Base-by-base conservation (phyloP, 2,113 vertebrate species). In the Ciconia maguari region DNA sequence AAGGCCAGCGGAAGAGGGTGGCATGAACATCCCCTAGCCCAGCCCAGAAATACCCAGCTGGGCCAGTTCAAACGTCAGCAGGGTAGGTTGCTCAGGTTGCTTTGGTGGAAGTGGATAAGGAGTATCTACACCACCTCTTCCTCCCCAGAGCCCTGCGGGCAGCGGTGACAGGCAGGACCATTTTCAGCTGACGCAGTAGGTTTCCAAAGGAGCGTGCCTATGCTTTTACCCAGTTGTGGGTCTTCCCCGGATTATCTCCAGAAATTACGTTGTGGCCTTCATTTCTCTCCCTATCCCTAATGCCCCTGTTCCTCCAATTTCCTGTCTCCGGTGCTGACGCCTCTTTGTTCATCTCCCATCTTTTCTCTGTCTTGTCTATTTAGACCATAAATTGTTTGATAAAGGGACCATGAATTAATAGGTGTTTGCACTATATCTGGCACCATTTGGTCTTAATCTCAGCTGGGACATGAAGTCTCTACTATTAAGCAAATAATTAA, bases 341-440 rank as follows among this genome's bases (percentile, higher is more conserved):
- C 48, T 96, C 94, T 95, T 97, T 96, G 91, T 95, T 96, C 95
- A 83, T 91, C 71, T 94, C 94, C 93, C 96, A 96, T 95, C 93
- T 94, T 96, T 97, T 96, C 95, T 95, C 95, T 81, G 89, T 86
- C 97, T 91, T 96, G 94, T 96, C 95, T 97, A 90, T 90, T 97
- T 92, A 94, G 91, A 88, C 66, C 0, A 5, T 86, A 95, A 96
- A 91, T 95, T 96, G 84, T 93, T 96, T 97, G 95, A 95, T 95
- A 95, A 97, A 97, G 75, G 89, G 96, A 95, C 87, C 22, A 94
- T 97, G 96, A 96, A 95, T 96, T 94, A 95, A 96, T 96, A 97
- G 92, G 95, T 96, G 94, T 95, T 96, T 95, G 94, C 91, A 94
- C 83, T 96, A 93, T 93, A 96, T 96, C 92, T 96, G 97, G 94